These are phyloP conservation scores for Fulica atra DNA, from an alignment of 2,113 vertebrate genomes.

Conservation along the genomic window DNA sequence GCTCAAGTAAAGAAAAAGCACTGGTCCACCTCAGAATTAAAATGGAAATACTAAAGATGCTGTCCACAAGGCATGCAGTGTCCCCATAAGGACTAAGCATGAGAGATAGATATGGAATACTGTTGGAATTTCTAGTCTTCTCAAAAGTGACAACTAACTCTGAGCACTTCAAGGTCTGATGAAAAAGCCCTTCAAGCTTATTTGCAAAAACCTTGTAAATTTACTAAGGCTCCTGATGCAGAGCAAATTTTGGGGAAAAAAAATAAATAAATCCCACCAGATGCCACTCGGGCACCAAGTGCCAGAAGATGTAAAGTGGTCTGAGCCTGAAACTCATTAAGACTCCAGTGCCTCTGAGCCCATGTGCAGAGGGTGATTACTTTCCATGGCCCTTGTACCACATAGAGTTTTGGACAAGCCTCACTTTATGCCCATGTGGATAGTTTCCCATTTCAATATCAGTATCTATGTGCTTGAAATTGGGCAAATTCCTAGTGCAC, in stretches of 20 bases:
- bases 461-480: neutral
- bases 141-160: neutral
- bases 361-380: neutral
- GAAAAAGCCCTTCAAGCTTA: conserved; percentile 34
- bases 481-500: neutral
- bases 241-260: neutral
- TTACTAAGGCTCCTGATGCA: neutral
- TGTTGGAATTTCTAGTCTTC: neutral
- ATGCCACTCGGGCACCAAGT: neutral
- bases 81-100: neutral
- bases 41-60: neutral
- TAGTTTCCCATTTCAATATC: neutral
- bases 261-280: neutral
- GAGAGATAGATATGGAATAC: neutral
- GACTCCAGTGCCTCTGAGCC: neutral
- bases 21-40: neutral
- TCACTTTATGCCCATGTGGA: neutral
- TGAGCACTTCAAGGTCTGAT: conserved; percentile 3
- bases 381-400: neutral
- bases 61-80: neutral
- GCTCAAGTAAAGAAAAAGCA: neutral
- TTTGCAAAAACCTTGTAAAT: conserved; percentile 10
- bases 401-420: neutral
- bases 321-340: neutral
- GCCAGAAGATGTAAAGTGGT: neutral